Conservation (phyloP, 1,140 invertebrate species). For the Himalopsyche phryganea region DNA sequence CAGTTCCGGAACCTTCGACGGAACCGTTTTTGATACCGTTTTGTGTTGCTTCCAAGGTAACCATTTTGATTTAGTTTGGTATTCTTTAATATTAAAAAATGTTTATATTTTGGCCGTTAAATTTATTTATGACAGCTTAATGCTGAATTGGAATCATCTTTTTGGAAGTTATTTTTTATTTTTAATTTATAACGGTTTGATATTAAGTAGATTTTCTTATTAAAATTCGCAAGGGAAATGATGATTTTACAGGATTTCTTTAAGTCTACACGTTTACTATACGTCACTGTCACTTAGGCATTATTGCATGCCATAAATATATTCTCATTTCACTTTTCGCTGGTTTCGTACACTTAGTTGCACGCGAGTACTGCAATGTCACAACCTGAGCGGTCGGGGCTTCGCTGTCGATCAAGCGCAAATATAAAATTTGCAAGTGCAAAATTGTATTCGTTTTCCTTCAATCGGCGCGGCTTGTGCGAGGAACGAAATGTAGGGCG, state of each 20-base stretch:
- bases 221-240: too few relatives aligned
- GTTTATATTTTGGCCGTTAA: not conserved
- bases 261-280: too few relatives aligned
- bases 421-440: too few relatives aligned
- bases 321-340: not conserved
- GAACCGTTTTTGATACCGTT: not conserved
- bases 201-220: too few relatives aligned
- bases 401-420: not conserved
- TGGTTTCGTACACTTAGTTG: not conserved
- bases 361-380: not conserved
- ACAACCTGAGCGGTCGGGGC: not conserved
- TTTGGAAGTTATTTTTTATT: too few relatives aligned
- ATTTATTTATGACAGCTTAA: not conserved
- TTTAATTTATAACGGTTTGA: too few relatives aligned
- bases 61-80: not conserved
- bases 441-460: not conserved
- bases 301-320: too few relatives aligned
- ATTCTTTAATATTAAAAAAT: not conserved
- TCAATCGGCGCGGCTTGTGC: not conserved
- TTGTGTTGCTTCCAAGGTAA: not conserved
- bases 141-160: too few relatives aligned
- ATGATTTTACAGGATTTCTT: too few relatives aligned
- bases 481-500: constrained; percentile 2
- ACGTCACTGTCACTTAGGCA: too few relatives aligned
- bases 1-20: not conserved